These are phyloP conservation scores for Papilio dardanus DNA, from an alignment of 1,140 invertebrate species.

Conservation along the genomic window DNA sequence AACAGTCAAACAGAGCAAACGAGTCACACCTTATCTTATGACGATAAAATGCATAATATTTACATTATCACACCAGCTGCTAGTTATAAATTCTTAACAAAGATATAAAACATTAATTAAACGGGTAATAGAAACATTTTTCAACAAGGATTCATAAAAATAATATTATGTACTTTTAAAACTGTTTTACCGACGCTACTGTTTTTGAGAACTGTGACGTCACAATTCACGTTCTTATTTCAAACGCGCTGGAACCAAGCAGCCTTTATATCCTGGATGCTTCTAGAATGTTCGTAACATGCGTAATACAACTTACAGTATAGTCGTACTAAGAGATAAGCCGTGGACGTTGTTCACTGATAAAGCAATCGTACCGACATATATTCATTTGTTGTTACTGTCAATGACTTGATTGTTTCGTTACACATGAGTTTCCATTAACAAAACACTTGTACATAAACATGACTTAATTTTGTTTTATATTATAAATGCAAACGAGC, in stretches of 20 bases:
- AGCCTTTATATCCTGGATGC: no score
- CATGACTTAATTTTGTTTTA: no score
- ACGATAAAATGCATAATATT: not conserved
- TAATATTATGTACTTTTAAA: no score
- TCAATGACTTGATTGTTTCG: not conserved
- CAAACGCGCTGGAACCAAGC: no score
- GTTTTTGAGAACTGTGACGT: no score
- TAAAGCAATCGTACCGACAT: not conserved
- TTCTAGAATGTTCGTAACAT: not conserved
- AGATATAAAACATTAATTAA: not conserved
- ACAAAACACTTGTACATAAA: no score
- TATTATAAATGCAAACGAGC: no score
- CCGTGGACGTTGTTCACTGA: not conserved
- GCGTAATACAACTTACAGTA: not conserved
- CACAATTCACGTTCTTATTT: no score
- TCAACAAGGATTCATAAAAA: no score
- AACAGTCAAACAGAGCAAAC: not conserved
- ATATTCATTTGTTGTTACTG: not conserved
- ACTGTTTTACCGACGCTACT: no score
- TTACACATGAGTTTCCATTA: not conserved
- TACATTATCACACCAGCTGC: not conserved
- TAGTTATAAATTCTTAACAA: not conserved
- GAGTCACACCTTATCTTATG: constrained; percentile 1
- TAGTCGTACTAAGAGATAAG: not conserved
- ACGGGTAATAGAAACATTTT: no score